A percentile compares a stretch with the other conserved stretches of the same genome.
Evolutionary conservation across 64 coral and sea anemone species (phyloP).

Genomic region (Astreopora myriophthalma): DNA sequence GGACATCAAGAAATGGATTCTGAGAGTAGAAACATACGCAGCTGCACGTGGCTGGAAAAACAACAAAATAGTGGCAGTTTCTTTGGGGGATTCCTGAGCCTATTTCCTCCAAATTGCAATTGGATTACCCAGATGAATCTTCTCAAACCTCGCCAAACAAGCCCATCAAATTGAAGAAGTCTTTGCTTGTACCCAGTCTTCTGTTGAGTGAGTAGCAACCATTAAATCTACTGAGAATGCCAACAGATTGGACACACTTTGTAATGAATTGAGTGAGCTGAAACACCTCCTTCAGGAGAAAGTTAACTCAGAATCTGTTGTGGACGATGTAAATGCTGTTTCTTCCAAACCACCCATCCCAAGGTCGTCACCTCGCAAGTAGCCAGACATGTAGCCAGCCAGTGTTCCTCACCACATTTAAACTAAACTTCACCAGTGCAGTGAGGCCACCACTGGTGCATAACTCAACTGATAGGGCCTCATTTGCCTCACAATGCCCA

Average conservation of each 20-base stretch:
- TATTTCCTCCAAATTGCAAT: too few species aligned
- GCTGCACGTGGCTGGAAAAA: too few species aligned
- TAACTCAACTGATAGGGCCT: not conserved
- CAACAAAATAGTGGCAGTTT: too few species aligned
- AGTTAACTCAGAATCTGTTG: not conserved
- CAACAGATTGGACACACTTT: not conserved
- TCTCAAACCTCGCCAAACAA: not conserved
- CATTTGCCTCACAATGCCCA: not conserved
- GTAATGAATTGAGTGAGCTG: not conserved
- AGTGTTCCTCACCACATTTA: constrained; percentile 62
- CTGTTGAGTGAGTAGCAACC: too few species aligned
- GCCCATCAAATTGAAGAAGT: not conserved
- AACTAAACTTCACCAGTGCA: constrained; percentile 32
- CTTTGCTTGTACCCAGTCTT: not conserved
- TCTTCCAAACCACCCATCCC: not conserved
- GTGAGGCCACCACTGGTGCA: not conserved
- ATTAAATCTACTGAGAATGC: not conserved
- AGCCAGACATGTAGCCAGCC: not conserved
- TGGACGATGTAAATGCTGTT: not conserved
- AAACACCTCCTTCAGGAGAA: not conserved
- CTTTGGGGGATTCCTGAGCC: too few species aligned
- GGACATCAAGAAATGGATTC: too few species aligned
- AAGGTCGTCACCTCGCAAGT: not conserved
- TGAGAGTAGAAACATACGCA: too few species aligned
- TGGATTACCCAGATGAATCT: not conserved